Conservation (phyloP, 1,140 invertebrate species). For the Eumaeus atala region DNA sequence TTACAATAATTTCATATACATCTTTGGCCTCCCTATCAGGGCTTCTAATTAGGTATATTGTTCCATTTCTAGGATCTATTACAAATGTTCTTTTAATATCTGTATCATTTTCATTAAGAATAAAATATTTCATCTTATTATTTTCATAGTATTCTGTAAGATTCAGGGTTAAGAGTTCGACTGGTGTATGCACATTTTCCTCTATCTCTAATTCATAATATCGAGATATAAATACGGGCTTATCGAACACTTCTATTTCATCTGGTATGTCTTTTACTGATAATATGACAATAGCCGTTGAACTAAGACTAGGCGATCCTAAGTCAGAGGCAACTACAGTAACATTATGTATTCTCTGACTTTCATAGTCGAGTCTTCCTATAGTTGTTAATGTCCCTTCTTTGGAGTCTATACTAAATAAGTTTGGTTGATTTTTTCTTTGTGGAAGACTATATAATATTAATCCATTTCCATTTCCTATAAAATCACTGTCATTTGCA, state of each 20-base stretch:
- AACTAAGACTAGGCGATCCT: constrained; percentile 86
- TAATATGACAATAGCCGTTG: constrained; percentile 82
- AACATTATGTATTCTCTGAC: constrained; percentile 80
- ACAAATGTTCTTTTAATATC: constrained; percentile 77
- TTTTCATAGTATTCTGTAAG: constrained; percentile 76
- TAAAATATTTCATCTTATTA: constrained; percentile 75
- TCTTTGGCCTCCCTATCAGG: constrained; percentile 81
- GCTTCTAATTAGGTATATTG: constrained; percentile 79
- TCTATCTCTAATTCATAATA: constrained; percentile 87
- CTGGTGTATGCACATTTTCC: constrained; percentile 81
- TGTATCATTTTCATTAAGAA: constrained; percentile 75
- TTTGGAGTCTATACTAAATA: constrained; percentile 87
- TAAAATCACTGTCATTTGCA: constrained; percentile 90
- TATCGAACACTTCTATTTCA: constrained; percentile 65
- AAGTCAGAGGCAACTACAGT: constrained; percentile 88
- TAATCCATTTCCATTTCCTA: constrained; percentile 88
- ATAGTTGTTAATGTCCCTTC: constrained; percentile 86
- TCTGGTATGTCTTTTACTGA: constrained; percentile 80
- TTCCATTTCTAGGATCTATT: constrained; percentile 82
- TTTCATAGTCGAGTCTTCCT: constrained; percentile 83
- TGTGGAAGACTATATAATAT: constrained; percentile 82
- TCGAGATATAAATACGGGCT: constrained; percentile 80
- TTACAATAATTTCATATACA: constrained; percentile 80
- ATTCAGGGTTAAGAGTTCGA: constrained; percentile 82
- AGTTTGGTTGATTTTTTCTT: constrained; percentile 76